Evolutionary conservation across 2,888 invertebrate species (phyloP), one percentile per base, ranked within the genome.

Genomic region (Drosophila greeni): DNA sequence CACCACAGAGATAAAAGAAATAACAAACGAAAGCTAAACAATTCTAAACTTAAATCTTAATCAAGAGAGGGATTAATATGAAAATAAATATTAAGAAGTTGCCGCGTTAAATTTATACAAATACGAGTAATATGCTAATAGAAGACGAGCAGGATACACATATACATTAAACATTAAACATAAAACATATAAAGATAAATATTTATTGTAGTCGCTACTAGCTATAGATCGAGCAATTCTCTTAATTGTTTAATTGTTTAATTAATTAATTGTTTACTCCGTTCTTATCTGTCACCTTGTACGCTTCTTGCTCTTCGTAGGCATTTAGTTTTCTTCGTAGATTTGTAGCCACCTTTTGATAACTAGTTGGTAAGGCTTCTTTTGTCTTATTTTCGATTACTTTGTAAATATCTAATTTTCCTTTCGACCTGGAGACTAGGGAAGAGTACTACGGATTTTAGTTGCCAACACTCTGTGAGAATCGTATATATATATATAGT

Each of bases 131-230:
- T 51, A 73, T 61, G 55, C 60, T 58, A 29, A 76, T 51, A 39
- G 52, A 43, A 18, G 45, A 45, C 14, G 29, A 18, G 29, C 61
- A 9, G 61, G 47, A 51, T 51, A 57, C 40, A 51, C 52, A 69
- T 69, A 70, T 54, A 64, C 51, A 69, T 45, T 45, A 45, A 45
- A 45, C 16, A 43, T 16, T 57, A 69, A 54, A 67, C 20, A 20
- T 20, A 20, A 20, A 20, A 20, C 43, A 75, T 42, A 56, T 70
- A 64, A 70, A 62, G 53, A 57, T 70, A 61, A 70, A 70, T 82
- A 83, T 85, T 82, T 82, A 84, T 82, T 82, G 74, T 83, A 83
- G 82, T 55, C 51, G 40, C 64, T 78, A 83, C 64, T 78, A 83
- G 75, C 68, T 69, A 14, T 66, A 73, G 40, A 55, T 59, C 68